Evolutionary conservation across 2,888 invertebrate genomes (phyloP), one percentile per base, ranked within the genome.

Genomic region (Campaea margaritaria): DNA sequence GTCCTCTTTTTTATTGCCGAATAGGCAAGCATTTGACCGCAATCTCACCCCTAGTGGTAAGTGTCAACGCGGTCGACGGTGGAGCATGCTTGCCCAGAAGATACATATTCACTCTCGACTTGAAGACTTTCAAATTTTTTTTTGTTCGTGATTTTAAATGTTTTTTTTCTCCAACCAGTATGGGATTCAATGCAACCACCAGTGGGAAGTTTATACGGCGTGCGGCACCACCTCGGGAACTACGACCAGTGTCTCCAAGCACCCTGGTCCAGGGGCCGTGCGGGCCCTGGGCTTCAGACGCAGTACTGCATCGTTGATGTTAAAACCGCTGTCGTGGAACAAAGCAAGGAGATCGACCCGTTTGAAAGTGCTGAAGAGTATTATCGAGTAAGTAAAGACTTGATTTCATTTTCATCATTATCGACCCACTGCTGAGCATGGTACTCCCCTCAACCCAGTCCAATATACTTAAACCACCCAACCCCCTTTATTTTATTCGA

Each of bases 121-220:
- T n/a, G n/a, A n/a, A n/a, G n/a, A 27, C 27, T 27, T 27, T 5
- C 7, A 27, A 27, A 2, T 5, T 9, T 31, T 10, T 3, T 10
- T 9, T 31, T n/a, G 12, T 7, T 36, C 36, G 36, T 1, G 4
- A 2, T 3, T 36, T 5, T 4, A n/a, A 46, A 46, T 64, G 39
- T 36, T 42, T 11, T 11, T 14, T 11, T 46, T 47, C 4, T n/a
- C 21, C 2, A 2, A n/a, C 38, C 65, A 84, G 84, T 80, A 3
- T 82, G 82, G 80, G 82, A 84, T 39, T 75, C 84, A 0, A 79
- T 77, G 58, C 78, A 81, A 21, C 65, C 70, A 2, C 82, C 84
- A 4, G 55, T 63, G 2, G 83, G 83, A 0, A 70, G 68, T 0
- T 67, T 84, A 2, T 79, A 74, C 39, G 84, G 82, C 0, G 69